phyloP scores from a whole-genome alignment of 2,888 invertebrate species.

The Drosophila aldrichi region DNA sequence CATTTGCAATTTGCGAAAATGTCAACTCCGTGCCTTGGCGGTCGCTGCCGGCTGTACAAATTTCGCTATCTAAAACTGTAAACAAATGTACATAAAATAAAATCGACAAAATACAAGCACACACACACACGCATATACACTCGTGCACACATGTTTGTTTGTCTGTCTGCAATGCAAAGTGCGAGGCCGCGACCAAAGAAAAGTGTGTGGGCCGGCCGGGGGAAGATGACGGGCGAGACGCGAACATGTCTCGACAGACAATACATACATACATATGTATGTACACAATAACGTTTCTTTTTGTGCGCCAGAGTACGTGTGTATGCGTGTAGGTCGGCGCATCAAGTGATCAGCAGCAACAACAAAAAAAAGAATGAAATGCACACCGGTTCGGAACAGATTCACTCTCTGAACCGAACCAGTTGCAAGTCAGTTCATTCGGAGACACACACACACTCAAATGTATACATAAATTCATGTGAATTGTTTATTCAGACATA shows the following conservation, averaged over 20 bases:
- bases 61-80: conserved; percentile 80
- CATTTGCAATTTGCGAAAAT: conserved; percentile 79
- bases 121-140: conserved; percentile 15
- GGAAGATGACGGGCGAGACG: conserved; percentile 33
- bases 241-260: conserved; percentile 52
- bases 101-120: conserved; percentile 70
- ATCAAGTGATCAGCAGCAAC: conserved; percentile 60
- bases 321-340: conserved; percentile 35
- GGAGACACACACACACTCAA: neutral
- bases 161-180: conserved; percentile 68
- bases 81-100: conserved; percentile 79
- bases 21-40: conserved; percentile 68
- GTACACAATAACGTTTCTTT: conserved; percentile 29
- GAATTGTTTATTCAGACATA: neutral
- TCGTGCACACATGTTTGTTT: conserved; percentile 15
- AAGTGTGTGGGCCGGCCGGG: conserved; percentile 62
- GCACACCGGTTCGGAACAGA: conserved; percentile 44
- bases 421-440: conserved; percentile 3
- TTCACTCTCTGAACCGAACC: conserved; percentile 29
- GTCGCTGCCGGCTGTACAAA: conserved; percentile 72
- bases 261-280: conserved; percentile 20
- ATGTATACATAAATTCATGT: neutral
- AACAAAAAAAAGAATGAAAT: conserved; percentile 16
- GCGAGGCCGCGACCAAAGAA: conserved; percentile 53
- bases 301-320: neutral